A percentile compares a stretch with the other conserved stretches of the same genome.
These are phyloP conservation scores for Drosophila orena DNA, from an alignment of 1,140 invertebrate species.

Conservation along the genomic window DNA sequence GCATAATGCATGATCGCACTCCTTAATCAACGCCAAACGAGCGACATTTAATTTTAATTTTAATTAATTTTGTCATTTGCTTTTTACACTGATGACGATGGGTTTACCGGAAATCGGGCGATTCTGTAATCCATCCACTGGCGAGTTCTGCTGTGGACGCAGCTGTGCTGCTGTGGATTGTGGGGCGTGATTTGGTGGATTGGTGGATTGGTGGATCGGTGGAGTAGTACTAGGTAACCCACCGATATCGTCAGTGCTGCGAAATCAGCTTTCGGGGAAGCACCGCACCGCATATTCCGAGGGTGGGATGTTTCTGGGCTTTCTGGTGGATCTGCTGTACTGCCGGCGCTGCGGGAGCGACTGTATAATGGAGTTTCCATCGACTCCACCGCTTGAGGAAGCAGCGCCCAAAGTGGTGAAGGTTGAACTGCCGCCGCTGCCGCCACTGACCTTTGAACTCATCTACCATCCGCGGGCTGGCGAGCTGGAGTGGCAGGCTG, in stretches of 20 bases:
- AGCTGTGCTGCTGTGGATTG: conserved; percentile 17
- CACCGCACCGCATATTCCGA: neutral
- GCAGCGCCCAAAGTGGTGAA: neutral
- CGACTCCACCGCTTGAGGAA: neutral
- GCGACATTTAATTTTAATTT: conserved; percentile 61
- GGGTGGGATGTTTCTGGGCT: conserved; percentile 39
- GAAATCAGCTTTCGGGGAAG: neutral
- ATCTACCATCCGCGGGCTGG: conserved; percentile 6
- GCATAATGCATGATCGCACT: conserved; percentile 63
- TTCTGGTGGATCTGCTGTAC: conserved; percentile 45
- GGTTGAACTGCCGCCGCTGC: neutral
- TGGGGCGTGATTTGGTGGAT: conserved; percentile 10
- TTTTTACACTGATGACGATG: conserved; percentile 27
- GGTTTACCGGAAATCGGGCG: neutral
- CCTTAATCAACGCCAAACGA: conserved; percentile 45
- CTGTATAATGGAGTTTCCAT: neutral
- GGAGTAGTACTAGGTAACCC: too few species aligned
- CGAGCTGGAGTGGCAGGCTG: conserved; percentile 7
- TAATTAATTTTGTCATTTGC: conserved; percentile 70
- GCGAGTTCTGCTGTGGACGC: conserved; percentile 18
- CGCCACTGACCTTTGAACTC: neutral
- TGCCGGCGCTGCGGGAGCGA: conserved; percentile 21
- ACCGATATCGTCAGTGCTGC: neutral
- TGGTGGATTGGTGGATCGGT: neutral
- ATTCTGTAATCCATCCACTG: conserved; percentile 28